phyloP scores from a whole-genome alignment of 2,113 vertebrate genomes.

The Empidonax alnorum region DNA sequence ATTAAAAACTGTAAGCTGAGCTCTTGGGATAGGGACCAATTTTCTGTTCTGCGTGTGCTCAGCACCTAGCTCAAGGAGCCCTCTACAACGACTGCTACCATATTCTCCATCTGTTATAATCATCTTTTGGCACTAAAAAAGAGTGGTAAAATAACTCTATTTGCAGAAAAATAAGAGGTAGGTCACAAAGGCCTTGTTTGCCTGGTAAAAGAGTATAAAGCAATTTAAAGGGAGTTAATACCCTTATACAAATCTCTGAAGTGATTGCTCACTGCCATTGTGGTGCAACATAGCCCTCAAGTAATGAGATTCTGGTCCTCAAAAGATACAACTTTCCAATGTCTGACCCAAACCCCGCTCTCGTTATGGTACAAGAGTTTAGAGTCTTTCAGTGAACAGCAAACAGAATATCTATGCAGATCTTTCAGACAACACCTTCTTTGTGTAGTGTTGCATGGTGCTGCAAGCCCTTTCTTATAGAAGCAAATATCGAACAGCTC shows the following conservation, averaged over 20 bases:
- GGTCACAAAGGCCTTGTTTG: not conserved
- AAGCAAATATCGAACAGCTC: constrained; percentile 50
- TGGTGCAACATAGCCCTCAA: not conserved
- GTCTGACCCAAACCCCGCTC: not conserved
- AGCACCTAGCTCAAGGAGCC: not conserved
- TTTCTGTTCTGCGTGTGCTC: constrained; percentile 10
- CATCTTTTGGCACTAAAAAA: not conserved
- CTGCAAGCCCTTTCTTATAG: constrained; percentile 37
- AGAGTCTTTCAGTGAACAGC: not conserved
- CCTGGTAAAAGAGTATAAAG: not conserved
- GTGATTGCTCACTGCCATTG: not conserved
- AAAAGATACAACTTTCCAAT: not conserved
- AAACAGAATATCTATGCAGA: constrained; percentile 23
- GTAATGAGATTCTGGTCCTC: not conserved
- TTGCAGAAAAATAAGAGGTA: not conserved
- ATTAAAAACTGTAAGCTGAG: constrained; percentile 66
- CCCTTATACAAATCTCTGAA: not conserved
- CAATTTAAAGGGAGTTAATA: not conserved
- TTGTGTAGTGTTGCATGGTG: constrained; percentile 3
- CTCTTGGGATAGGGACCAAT: constrained; percentile 14
- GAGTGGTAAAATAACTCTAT: not conserved
- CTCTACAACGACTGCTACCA: not conserved
- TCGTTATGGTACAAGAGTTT: not conserved
- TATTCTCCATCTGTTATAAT: not conserved
- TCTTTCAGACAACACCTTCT: constrained; percentile 37